Conservation (phyloP, 2,888 invertebrate genomes). For the Hydrotaea diabolus region DNA sequence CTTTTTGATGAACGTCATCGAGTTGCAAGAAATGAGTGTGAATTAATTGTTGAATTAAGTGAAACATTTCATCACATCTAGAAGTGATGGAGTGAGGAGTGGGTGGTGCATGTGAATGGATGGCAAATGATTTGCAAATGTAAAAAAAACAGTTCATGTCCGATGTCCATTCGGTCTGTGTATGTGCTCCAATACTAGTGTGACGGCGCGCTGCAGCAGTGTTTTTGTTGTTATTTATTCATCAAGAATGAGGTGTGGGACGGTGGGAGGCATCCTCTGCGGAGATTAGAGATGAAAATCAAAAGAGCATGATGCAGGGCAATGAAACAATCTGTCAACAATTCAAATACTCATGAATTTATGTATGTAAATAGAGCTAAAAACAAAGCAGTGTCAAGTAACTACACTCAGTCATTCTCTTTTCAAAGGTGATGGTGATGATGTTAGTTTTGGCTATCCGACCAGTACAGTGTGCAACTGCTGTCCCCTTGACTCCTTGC, state of each 20-base stretch:
- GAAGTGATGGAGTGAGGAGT: constrained; percentile 4
- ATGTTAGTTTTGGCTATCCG: too few relatives aligned
- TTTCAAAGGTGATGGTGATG: too few relatives aligned
- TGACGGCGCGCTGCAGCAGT: not conserved
- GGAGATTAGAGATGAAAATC: not conserved
- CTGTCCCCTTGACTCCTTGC: too few relatives aligned
- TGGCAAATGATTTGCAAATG: constrained; percentile 47
- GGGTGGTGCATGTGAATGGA: constrained; percentile 6
- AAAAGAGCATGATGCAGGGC: not conserved
- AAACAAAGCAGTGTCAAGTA: too few relatives aligned
- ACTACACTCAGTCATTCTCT: too few relatives aligned
- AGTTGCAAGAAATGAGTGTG: constrained; percentile 3
- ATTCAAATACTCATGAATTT: not conserved
- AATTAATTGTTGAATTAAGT: constrained; percentile 39
- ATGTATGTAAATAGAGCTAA: not conserved
- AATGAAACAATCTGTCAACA: constrained; percentile 12
- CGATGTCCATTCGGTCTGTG: not conserved
- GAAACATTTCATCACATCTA: constrained; percentile 38
- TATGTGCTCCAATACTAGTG: not conserved
- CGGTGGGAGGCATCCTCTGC: not conserved
- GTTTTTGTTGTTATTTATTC: not conserved
- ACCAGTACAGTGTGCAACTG: too few relatives aligned
- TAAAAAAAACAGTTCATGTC: constrained; percentile 28
- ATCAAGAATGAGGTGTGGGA: not conserved
- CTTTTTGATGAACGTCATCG: too few relatives aligned